These are phyloP conservation scores for Anguilla marmorata DNA, from an alignment of 2,797 vertebrate species.

Conservation along the genomic window DNA sequence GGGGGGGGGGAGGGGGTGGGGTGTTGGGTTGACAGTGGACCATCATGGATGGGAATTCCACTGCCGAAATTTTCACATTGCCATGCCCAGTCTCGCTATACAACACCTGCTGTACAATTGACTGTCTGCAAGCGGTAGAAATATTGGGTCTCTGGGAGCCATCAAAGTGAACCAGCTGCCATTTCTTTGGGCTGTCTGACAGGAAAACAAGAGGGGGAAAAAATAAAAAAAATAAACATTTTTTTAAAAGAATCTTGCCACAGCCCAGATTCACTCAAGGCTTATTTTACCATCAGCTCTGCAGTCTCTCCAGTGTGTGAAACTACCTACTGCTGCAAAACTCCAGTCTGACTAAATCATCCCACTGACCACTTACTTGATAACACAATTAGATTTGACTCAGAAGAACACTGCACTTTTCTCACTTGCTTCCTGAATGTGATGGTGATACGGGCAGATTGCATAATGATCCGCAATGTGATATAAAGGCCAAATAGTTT, in stretches of 20 bases:
- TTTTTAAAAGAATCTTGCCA: constrained; percentile 52
- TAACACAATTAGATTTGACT: constrained; percentile 27
- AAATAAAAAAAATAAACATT: too few relatives aligned
- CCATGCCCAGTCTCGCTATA: not conserved
- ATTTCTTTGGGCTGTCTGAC: constrained; percentile 59
- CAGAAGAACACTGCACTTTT: not conserved
- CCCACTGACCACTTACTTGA: constrained; percentile 40
- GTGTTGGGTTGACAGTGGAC: not conserved
- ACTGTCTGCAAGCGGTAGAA: not conserved
- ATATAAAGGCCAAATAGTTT: not conserved
- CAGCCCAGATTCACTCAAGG: constrained; percentile 46
- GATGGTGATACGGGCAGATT: not conserved
- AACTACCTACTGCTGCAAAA: constrained; percentile 37
- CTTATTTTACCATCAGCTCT: constrained; percentile 26
- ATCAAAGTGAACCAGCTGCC: constrained; percentile 52
- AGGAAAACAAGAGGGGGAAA: constrained; percentile 27
- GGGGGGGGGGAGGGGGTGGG: too few relatives aligned
- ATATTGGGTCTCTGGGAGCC: constrained; percentile 51
- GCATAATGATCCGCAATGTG: not conserved
- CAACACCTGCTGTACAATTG: not conserved
- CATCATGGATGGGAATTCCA: not conserved
- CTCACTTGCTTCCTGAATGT: not conserved
- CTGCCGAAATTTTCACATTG: not conserved
- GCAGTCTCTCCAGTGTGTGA: constrained; percentile 49
- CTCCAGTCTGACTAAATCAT: constrained; percentile 49